phyloP scores from a whole-genome alignment of 2,797 vertebrate species.

The Sebastes wilsoni region DNA sequence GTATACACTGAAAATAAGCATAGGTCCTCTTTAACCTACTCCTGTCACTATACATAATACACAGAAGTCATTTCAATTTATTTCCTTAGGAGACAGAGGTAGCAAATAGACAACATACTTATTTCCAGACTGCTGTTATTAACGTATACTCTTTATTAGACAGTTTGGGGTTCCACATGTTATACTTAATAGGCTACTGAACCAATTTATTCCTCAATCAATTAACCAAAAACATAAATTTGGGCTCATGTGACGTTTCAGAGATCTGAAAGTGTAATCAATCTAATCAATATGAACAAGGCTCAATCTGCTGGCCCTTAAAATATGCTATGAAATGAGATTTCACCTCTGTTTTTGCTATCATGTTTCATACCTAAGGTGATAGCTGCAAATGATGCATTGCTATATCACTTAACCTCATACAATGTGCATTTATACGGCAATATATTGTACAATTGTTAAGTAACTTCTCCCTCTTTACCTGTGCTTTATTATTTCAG shows the following conservation, averaged over 20 bases:
- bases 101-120: background rate
- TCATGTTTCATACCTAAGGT: background rate
- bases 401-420: background rate
- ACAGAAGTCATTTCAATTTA: background rate
- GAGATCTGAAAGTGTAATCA: background rate
- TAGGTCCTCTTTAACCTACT: background rate
- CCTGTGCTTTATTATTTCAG: conserved; percentile 52
- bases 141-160: background rate
- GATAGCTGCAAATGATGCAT: background rate
- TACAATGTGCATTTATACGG: background rate
- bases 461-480: background rate
- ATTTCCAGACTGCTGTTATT: background rate
- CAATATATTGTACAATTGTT: background rate
- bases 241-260: too few species aligned
- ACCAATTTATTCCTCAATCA: too few species aligned
- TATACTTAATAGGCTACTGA: background rate
- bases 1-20: too few species aligned
- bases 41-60: background rate
- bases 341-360: background rate
- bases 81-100: background rate
- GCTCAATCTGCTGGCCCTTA: background rate
- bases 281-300: background rate
- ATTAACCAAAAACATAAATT: too few species aligned
- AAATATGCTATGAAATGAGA: background rate
- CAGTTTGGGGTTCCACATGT: background rate